Percentiles rank a stretch among this genome's conserved stretches.
Evolutionary conservation across 30 jellyfish, hydroid and myxozoan species (phyloP).

Genomic region (Catostylus mosaicus): DNA sequence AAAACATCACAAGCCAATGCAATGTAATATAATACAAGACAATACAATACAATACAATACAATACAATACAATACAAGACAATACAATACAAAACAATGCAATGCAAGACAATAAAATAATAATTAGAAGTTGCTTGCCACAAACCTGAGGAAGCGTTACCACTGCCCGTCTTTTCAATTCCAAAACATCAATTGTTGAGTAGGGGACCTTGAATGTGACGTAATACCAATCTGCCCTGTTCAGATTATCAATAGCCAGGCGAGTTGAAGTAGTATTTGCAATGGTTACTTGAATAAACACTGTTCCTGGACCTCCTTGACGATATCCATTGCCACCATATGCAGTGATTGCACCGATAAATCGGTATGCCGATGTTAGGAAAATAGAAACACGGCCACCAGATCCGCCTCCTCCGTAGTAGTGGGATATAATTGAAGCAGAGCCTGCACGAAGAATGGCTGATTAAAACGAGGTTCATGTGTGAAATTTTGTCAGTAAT

Average conservation of each 20-base stretch:
- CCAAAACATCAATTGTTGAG: slow-evolving; percentile 52
- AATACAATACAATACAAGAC: too few species aligned
- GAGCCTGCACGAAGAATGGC: slow-evolving; percentile 14
- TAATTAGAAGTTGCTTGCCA: too few species aligned
- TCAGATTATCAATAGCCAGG: slow-evolving; percentile 52
- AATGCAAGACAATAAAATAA: too few species aligned
- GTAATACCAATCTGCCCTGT: slow-evolving; percentile 53
- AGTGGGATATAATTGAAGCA: background rate
- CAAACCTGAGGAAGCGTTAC: slow-evolving; percentile 55
- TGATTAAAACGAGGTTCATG: too few species aligned
- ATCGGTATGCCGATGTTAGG: slow-evolving; percentile 33
- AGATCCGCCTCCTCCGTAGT: slow-evolving; percentile 72
- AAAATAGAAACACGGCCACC: slow-evolving; percentile 60
- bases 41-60: too few species aligned
- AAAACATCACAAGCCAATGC: too few species aligned
- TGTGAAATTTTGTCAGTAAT: too few species aligned
- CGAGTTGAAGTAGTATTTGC: slow-evolving; percentile 24
- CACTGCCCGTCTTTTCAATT: slow-evolving; percentile 35
- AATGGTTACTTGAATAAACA: slow-evolving; percentile 26
- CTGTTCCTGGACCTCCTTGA: slow-evolving; percentile 75
- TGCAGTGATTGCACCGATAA: slow-evolving; percentile 37
- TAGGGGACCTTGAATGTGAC: slow-evolving; percentile 37
- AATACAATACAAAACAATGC: too few species aligned
- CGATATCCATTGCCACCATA: slow-evolving; percentile 58
- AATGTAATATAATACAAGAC: too few species aligned